phyloP scores from a whole-genome alignment of 2,888 invertebrate genomes.

The Eupelmus urozonus region DNA sequence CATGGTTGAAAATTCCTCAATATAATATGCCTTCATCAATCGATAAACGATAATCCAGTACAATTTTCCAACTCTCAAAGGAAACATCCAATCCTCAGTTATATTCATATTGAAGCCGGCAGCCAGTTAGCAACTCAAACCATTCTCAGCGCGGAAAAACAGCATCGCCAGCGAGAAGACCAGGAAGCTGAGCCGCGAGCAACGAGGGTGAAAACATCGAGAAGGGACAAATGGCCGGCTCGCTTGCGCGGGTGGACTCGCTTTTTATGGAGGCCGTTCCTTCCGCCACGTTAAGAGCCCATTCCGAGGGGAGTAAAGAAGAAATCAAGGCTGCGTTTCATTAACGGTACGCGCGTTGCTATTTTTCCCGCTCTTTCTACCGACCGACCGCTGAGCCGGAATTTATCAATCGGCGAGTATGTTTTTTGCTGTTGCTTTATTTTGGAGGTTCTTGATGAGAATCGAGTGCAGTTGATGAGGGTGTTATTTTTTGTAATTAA shows the following conservation, averaged over 20 bases:
- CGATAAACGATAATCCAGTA: too few relatives aligned
- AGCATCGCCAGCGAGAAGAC: conserved; percentile 28
- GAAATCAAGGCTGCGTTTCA: conserved; percentile 61
- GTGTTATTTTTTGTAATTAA: neutral
- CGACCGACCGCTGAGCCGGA: neutral
- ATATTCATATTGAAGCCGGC: neutral
- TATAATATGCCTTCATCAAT: too few relatives aligned
- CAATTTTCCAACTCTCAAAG: neutral
- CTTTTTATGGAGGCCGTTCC: conserved; percentile 62
- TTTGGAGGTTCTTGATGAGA: neutral
- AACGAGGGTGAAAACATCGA: conserved; percentile 58
- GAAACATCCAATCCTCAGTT: neutral
- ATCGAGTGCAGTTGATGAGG: neutral
- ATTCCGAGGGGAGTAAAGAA: conserved; percentile 61
- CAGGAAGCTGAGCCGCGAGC: conserved; percentile 37
- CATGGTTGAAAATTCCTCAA: too few relatives aligned
- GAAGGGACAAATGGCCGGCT: conserved; percentile 26
- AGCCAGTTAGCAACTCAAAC: too few relatives aligned
- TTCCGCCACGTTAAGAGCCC: conserved; percentile 64
- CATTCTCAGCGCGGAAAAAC: conserved; percentile 9
- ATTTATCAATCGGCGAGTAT: conserved; percentile 23
- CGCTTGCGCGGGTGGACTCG: neutral
- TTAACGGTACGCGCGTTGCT: conserved; percentile 52
- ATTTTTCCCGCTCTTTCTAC: conserved; percentile 22
- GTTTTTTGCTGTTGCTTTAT: neutral